These are phyloP conservation scores for Tenodera sinensis DNA, from an alignment of 2,888 invertebrate species.

Conservation along the genomic window DNA sequence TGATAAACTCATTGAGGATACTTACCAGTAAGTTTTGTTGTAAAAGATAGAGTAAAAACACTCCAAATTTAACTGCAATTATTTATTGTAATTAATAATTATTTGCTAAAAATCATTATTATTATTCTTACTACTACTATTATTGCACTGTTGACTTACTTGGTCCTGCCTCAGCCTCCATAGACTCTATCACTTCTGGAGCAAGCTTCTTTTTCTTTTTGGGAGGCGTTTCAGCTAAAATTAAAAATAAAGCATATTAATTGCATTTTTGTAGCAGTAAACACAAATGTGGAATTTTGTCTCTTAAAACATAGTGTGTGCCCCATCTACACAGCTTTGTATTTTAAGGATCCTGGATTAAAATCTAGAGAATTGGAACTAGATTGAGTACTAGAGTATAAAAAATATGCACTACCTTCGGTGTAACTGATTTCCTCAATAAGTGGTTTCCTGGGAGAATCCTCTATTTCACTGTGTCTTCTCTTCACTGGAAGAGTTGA, in stretches of 20 bases:
- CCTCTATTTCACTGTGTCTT: slow-evolving; percentile 51
- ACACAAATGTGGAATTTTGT: too few species aligned
- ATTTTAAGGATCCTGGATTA: too few species aligned
- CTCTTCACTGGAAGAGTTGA: slow-evolving; percentile 67
- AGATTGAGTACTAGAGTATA: background rate
- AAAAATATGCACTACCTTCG: slow-evolving; percentile 27
- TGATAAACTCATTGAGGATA: too few species aligned
- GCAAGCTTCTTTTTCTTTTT: slow-evolving; percentile 40
- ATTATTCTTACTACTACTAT: background rate
- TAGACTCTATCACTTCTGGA: background rate
- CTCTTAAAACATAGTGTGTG: too few species aligned
- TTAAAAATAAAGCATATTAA: background rate
- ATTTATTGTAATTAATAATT: too few species aligned
- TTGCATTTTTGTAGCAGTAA: too few species aligned
- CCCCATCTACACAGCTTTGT: too few species aligned
- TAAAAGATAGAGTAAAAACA: too few species aligned
- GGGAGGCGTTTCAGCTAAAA: slow-evolving; percentile 25
- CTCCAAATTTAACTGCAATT: too few species aligned
- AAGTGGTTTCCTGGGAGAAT: slow-evolving; percentile 43
- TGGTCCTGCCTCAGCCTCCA: slow-evolving; percentile 7
- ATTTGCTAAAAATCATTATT: too few species aligned
- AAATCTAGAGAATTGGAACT: too few species aligned
- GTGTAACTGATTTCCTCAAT: slow-evolving; percentile 42
- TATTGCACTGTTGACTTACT: background rate
- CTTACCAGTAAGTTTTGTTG: too few species aligned